Percentiles rank a stretch among this genome's conserved stretches.
Conservation (phyloP, 2,888 invertebrate genomes). For the Neelides folsomi region DNA sequence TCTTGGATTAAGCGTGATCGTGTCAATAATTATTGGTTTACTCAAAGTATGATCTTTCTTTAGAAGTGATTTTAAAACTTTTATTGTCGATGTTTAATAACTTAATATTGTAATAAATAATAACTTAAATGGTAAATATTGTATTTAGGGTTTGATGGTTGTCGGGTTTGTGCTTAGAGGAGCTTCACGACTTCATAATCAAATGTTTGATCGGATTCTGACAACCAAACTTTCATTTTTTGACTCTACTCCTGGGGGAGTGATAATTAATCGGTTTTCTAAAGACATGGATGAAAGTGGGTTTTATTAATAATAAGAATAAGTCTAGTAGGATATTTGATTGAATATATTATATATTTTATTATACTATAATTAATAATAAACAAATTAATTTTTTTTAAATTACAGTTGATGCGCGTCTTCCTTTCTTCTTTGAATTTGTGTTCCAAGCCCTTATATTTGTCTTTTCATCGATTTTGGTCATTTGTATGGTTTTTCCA, state of each 20-base stretch:
- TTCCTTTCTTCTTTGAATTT: slow-evolving; percentile 43
- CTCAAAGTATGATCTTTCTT: too few species aligned
- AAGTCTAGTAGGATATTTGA: neutral
- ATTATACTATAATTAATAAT: neutral
- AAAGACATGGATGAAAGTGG: slow-evolving; percentile 42
- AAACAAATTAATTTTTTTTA: slow-evolving; percentile 3
- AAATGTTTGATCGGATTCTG: slow-evolving; percentile 34
- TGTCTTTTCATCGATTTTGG: slow-evolving; percentile 36
- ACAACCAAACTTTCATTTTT: slow-evolving; percentile 38
- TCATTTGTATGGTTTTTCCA: slow-evolving; percentile 39
- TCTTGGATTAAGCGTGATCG: too few species aligned
- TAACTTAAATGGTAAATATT: too few species aligned
- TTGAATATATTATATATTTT: neutral
- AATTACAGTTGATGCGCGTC: slow-evolving; percentile 40
- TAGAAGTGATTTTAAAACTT: too few species aligned
- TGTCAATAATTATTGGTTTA: too few species aligned
- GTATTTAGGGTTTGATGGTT: too few species aligned
- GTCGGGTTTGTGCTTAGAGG: slow-evolving; percentile 31
- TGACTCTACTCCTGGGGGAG: slow-evolving; percentile 39
- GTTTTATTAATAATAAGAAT: slow-evolving; percentile 5
- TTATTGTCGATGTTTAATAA: too few species aligned
- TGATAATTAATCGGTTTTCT: slow-evolving; percentile 40
- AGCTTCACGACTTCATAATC: slow-evolving; percentile 33
- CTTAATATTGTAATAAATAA: too few species aligned
- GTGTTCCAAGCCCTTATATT: slow-evolving; percentile 41